Base-by-base conservation (phyloP, 2,888 invertebrate species). In the Hyposoter dolosus region DNA sequence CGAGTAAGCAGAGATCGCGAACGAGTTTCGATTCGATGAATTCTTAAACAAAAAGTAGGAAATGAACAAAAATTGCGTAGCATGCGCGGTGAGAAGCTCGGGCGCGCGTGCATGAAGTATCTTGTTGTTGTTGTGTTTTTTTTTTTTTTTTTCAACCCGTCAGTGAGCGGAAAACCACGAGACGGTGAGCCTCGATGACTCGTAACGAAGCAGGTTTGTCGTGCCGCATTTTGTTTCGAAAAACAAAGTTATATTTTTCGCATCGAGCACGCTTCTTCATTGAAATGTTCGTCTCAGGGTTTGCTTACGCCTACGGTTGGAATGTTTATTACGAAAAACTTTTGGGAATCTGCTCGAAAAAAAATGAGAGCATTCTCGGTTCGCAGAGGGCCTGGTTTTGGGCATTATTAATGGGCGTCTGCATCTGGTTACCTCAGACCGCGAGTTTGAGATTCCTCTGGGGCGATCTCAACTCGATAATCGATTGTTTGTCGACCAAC, bases 401-500 rank as follows among this genome's bases (percentile, higher is more conserved):
- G 68, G 74, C 43, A 9, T 40, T 82, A 9, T 43, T 72, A 45
- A 85, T 88, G 74, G 82, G 83, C 6, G 9, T 85, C 1, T 75
- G 74, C 3, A 83, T 88, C 15, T 88, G 85, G 80, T 63, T 86
- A 17, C 89, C 89, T 10, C 88, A 87, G 45, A 76, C 84, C 32
- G 86, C 85, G 4, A 87, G 85, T 17, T 47, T 88, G 12, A 19
- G 72, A 32, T 35, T 69, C 45, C 17, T 88, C 4, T 90, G 88
- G 88, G 86, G 84, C 5, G 82, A 92, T 56, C 83, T 91, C 60
- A 87, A 89, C 23, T 65, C 85, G 17, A 74, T 89, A n/a, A 81
- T 91, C n/a, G 90, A 90, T 56, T 91, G 91, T 79, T 75, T 91
- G 1, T 89, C 91, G 0, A 84, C 89, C 53, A 91, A 90, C 63